phyloP scores from a whole-genome alignment of 2,113 vertebrate genomes.

The Mungos mungo region DNA sequence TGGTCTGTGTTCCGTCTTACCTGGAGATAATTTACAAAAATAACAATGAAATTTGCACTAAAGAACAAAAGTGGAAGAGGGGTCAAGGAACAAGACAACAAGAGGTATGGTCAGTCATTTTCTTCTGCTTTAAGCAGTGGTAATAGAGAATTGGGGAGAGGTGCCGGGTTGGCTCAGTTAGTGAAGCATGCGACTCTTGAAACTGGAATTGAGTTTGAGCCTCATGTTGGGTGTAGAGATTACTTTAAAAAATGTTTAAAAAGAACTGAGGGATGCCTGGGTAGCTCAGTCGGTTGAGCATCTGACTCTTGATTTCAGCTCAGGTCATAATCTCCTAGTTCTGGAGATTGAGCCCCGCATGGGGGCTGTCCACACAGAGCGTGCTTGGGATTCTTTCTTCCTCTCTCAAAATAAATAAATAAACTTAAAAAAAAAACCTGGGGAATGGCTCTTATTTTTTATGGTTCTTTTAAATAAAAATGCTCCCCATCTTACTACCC shows the following conservation, averaged over 20 bases:
- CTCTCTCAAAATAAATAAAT: too few species aligned
- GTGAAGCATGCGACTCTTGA: neutral
- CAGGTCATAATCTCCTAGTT: too few species aligned
- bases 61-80: neutral
- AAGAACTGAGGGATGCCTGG: too few species aligned
- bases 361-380: too few species aligned
- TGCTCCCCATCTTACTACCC: neutral
- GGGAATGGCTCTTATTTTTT: neutral
- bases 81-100: neutral
- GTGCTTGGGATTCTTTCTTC: too few species aligned
- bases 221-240: neutral
- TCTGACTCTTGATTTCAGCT: too few species aligned
- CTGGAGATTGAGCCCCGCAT: too few species aligned
- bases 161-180: neutral
- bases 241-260: neutral
- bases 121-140: neutral
- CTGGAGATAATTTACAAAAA: constrained; percentile 38
- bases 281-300: too few species aligned
- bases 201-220: neutral
- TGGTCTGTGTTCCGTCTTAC: neutral
- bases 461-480: neutral
- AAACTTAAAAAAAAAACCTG: neutral
- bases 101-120: neutral
- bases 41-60: constrained; percentile 9
- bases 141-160: neutral